These are phyloP conservation scores for Geotrypetes seraphini DNA, from an alignment of 2,797 vertebrate genomes.

Conservation along the genomic window DNA sequence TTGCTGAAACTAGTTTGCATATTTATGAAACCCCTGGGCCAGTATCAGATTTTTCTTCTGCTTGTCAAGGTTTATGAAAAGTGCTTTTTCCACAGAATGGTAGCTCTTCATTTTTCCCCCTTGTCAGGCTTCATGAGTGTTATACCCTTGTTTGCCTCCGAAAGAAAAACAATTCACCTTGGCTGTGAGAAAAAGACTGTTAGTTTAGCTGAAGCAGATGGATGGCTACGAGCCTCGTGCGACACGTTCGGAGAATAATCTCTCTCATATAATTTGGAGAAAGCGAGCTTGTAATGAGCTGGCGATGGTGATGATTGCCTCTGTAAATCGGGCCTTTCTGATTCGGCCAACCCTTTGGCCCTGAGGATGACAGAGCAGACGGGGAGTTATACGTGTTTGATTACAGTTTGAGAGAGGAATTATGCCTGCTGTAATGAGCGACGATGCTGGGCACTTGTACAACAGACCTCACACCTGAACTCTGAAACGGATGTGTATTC, in stretches of 20 bases:
- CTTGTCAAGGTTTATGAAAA: neutral
- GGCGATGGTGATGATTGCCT: slow-evolving; percentile 36
- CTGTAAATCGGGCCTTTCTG: slow-evolving; percentile 39
- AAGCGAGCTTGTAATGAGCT: slow-evolving; percentile 33
- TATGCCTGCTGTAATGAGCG: no score
- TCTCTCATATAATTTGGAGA: slow-evolving; percentile 39
- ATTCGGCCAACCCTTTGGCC: slow-evolving; percentile 25
- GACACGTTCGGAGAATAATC: slow-evolving; percentile 44
- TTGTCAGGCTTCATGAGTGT: no score
- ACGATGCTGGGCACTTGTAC: slow-evolving; percentile 6
- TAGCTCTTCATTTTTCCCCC: neutral
- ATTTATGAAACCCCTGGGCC: neutral
- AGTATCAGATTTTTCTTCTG: neutral
- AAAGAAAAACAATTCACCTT: slow-evolving; percentile 18
- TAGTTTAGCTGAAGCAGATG: slow-evolving; percentile 33
- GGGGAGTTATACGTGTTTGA: slow-evolving; percentile 30
- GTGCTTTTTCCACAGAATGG: neutral
- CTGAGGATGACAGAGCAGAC: slow-evolving; percentile 16
- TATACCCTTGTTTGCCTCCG: no score
- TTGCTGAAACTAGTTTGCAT: no score
- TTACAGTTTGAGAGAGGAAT: slow-evolving; percentile 16
- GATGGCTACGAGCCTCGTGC: slow-evolving; percentile 24
- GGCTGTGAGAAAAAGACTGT: slow-evolving; percentile 9
- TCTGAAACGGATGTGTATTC: no score
- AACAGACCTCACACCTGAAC: no score